phyloP scores from a whole-genome alignment of 2,888 invertebrate species.

The Agonopterix arenella region DNA sequence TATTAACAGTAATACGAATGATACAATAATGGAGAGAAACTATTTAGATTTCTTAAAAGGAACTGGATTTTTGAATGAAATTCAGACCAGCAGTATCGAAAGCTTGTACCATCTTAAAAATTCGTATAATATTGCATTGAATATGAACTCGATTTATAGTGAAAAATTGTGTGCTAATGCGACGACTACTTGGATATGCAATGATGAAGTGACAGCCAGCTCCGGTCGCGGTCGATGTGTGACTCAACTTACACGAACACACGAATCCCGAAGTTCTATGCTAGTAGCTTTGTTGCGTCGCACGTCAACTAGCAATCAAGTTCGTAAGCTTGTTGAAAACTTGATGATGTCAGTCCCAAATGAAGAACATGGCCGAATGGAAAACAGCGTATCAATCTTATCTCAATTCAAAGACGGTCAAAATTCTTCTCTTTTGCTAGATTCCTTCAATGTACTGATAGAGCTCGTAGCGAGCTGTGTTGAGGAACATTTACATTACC shows the following conservation, averaged over 20 bases:
- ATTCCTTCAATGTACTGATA: constrained; percentile 43
- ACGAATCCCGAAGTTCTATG: constrained; percentile 30
- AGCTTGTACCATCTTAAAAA: constrained; percentile 61
- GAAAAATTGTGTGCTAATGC: constrained; percentile 33
- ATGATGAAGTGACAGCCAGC: constrained; percentile 29
- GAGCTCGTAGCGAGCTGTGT: constrained; percentile 45
- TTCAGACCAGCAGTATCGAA: constrained; percentile 45
- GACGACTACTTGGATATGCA: constrained; percentile 30
- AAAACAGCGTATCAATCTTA: constrained; percentile 26
- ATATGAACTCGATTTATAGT: constrained; percentile 45
- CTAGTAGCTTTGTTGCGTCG: constrained; percentile 41
- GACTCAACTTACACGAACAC: constrained; percentile 34
- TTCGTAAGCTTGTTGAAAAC: constrained; percentile 49
- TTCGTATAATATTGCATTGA: constrained; percentile 41
- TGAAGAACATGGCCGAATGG: constrained; percentile 14
- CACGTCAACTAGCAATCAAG: constrained; percentile 44
- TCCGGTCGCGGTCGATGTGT: constrained; percentile 42
- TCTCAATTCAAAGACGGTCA: constrained; percentile 44
- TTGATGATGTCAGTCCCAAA: constrained; percentile 29
- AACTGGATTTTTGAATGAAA: constrained; percentile 36
- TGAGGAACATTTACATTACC: constrained; percentile 53
- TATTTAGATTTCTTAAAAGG: constrained; percentile 68
- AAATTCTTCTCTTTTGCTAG: constrained; percentile 42
- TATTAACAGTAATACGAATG: constrained; percentile 31
- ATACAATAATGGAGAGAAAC: constrained; percentile 48